Evolutionary conservation across 2,797 vertebrate genomes (phyloP), one percentile per base, ranked within the genome.

Genomic region (Thaleichthys pacificus): DNA sequence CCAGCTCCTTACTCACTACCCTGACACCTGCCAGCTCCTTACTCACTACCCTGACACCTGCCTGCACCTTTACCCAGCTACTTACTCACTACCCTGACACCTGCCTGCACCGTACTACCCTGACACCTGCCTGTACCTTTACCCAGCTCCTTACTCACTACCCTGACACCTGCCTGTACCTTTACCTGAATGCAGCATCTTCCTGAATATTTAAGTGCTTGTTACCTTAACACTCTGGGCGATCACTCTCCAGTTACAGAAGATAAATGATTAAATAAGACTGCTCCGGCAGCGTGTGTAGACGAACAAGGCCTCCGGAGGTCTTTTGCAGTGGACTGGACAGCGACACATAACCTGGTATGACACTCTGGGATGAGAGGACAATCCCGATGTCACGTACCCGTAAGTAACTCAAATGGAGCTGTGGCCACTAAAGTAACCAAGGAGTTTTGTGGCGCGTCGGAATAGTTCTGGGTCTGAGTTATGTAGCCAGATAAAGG

Each of bases 121-220:
- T 66, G 70, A 2, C 71, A 58, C 38, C 75, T 66, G 66, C 69
- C 73, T 77, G 26, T 2, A 26, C 26, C 26, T 77, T n/a, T n/a
- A n/a, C n/a, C n/a, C n/a, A n/a, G n/a, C n/a, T n/a, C n/a, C n/a
- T 51, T 76, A 8, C 77, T 24, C 61, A 65, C 79, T 69, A 76
- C 47, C 69, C 72, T 66, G 70, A 2, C 71, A 58, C 38, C 75
- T 66, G 65, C 69, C 73, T 77, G 24, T 2, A 26, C 24, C 24
- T 77, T 28, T 66, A 78, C 81, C 80, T 30, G 28, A 30, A 30
- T 30, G 28, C 3, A 30, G 28, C 28, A 30, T 78, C 84, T 82
- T 80, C 80, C 82, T 75, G 78, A 68, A 90, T 82, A 89, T 88
- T 91, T 87, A 80, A 81, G 74, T 70, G 61, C 74, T 75, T 62